Base-by-base conservation (phyloP, 2,113 vertebrate species). In the Brachyhypopomus gauderio region DNA sequence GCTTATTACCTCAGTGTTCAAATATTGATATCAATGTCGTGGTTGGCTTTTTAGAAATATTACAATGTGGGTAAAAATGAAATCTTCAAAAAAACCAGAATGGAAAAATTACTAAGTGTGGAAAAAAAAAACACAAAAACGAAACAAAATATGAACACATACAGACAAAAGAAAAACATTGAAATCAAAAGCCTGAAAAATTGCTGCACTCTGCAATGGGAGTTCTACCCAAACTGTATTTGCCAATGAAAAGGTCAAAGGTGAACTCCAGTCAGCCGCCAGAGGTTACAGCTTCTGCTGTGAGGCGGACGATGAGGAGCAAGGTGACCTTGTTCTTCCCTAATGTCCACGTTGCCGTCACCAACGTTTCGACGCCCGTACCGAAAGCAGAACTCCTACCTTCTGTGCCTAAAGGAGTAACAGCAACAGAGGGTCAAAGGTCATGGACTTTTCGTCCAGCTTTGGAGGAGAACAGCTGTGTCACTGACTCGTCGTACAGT, bases 1-100 rank as follows among this genome's bases (percentile, higher is more conserved):
- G 81, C 85, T 81, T 85, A 85, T 86, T 86, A 86, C 85, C 85
- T 86, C 85, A 86, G 85, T 86, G 85, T 85, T 86, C 83, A 85
- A 55, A 77, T 84, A 86, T 86, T 77, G 80, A 82, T 83, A 83
- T 86, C 48, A 78, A 83, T 86, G 85, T 85, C 12, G 80, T 86
- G 85, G 77, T 85, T 69, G 74, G 74, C 80, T 86, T 86, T 86
- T 62, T 86, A 86, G 80, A 86, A 79, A 80, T 83, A 83, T 78
- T 80, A 63, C 77, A 77, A 75, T 55, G 69, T 79, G 83, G 85
- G 83, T 73, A 84, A 77, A 78, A 77, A 79, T 66, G 52, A 27
- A 79, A 83, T 84, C 75, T 75, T 82, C 67, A 17, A 77, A 79
- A 84, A 77, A 63, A 30, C 30, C 64, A 58, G 73, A 79, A 59